Base-by-base conservation (phyloP, 2,113 vertebrate species). In the Paraplagusia blochii region DNA sequence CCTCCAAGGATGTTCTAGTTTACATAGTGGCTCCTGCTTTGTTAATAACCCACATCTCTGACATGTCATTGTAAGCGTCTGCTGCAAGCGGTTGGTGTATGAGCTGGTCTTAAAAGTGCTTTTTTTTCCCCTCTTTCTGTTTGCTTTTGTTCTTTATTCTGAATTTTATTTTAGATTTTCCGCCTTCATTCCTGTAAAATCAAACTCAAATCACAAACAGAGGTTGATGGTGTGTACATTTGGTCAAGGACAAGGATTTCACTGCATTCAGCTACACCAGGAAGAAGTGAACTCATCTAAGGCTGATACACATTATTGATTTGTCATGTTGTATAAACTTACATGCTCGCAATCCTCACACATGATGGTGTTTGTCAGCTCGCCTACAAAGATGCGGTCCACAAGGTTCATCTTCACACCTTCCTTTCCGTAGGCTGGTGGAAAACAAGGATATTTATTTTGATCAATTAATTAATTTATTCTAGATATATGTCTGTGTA, bases 291-390 rank as follows among this genome's bases (percentile, higher is more conserved):
- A 9, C 9, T 39, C n/a, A 44, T 29, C 11, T 49, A 18, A 47
- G 16, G 42, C 14, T 39, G 15, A 52, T 40, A 33, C 6, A 6
- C 11, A 16, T 12, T 44, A 7, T 42, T 64, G 12, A 16, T 4
- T 45, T 52, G 43, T 39, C 13, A 59, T 29, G 22, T 29, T 29
- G 22, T 7, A 43, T 81, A 82, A 78, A 93, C 96, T 90, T 93
- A 99, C 97, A 81, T 98, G 93, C 82, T 94, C 93, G 87, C 97
- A 99, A 86, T 98, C 96, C 86, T 99, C 97, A 90, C 97, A 99
- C 97, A 99, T 99, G 72, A 99, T 94, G 51, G 95, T 98, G 92
- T 94, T 99, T 75, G 94, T 98, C 76, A 99, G 90, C 90, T 99
- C 97, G 86, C 97, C 97, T 57, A 98, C 93, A 90, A 98, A 99